phyloP scores from a whole-genome alignment of 2,113 vertebrate genomes.

The Anhinga rufa region DNA sequence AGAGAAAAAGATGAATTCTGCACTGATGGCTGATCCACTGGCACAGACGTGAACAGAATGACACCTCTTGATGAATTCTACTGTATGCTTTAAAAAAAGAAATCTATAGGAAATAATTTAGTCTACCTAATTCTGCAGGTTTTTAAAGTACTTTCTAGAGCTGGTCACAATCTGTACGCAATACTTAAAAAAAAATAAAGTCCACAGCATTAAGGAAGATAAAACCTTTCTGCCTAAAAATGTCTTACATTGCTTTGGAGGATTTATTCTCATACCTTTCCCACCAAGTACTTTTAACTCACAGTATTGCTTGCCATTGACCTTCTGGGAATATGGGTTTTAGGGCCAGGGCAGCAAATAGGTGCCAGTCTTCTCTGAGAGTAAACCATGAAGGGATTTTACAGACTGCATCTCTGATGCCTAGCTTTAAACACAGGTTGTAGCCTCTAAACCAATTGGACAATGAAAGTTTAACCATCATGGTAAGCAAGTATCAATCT shows the following conservation, averaged over 20 bases:
- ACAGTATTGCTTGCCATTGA: background rate
- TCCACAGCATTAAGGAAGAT: background rate
- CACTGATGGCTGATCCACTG: background rate
- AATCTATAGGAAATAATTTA: background rate
- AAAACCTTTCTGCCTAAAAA: background rate
- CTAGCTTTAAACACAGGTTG: background rate
- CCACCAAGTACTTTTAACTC: background rate
- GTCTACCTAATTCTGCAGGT: background rate
- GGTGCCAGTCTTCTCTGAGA: background rate
- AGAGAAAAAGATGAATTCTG: background rate
- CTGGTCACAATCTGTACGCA: background rate
- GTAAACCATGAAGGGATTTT: background rate
- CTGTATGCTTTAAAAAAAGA: background rate
- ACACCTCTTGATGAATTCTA: background rate
- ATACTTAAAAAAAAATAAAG: background rate
- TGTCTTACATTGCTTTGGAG: background rate
- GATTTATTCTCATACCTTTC: background rate
- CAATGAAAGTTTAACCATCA: background rate
- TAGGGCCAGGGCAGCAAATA: background rate
- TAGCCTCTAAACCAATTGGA: background rate
- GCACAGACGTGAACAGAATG: background rate
- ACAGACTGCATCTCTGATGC: background rate
- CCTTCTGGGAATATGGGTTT: background rate
- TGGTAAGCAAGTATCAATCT: background rate
- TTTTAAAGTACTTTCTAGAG: background rate